Evolutionary conservation across 2,888 invertebrate genomes (phyloP), one percentile per base, ranked within the genome.

Genomic region (Yponomeuta cagnagella): DNA sequence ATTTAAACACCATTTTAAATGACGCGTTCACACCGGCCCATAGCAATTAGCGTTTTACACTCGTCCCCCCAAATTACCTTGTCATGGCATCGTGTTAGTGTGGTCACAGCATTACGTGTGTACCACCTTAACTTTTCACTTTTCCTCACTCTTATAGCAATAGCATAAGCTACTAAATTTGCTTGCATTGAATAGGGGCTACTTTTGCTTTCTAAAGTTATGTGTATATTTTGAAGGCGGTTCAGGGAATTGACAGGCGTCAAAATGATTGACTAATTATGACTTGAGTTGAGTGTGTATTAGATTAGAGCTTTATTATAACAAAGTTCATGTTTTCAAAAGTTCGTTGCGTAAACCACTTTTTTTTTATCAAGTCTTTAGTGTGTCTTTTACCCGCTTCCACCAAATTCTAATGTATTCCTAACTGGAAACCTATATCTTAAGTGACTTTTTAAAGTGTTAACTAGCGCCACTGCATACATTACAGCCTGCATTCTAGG

Each of bases 41-140:
- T 76, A 72, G 80, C 81, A 82, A 84, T 84, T 84, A 83, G 78
- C 78, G 75, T 78, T 79, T 84, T 82, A 81, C 77, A 83, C 79
- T 76, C 80, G 83, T 88, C 87, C 82, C 23, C 80, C 79, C 76
- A 82, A 89, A 90, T 89, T 86, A 83, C 82, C 89, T 84, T 84
- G 88, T 89, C 89, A 89, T 82, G 85, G 75, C 74, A 76, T 75
- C 78, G 73, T 77, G 76, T 78, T 78, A 78, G 74, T 83, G 82
- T 82, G 78, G 80, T 78, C 77, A 76, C 75, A 78, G 79, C 79
- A 77, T 78, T 75, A 76, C 78, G 77, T 80, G 48, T 68, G 8
- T 30, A 65, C 30, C 23, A 30, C 10, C 8, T 65, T 33, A 65
- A 6, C 30, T 33, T 43, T 43, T 65, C 65, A 9, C 5, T 31